Conservation (phyloP, 2,797 vertebrate species). For the Nothura maculosa region DNA sequence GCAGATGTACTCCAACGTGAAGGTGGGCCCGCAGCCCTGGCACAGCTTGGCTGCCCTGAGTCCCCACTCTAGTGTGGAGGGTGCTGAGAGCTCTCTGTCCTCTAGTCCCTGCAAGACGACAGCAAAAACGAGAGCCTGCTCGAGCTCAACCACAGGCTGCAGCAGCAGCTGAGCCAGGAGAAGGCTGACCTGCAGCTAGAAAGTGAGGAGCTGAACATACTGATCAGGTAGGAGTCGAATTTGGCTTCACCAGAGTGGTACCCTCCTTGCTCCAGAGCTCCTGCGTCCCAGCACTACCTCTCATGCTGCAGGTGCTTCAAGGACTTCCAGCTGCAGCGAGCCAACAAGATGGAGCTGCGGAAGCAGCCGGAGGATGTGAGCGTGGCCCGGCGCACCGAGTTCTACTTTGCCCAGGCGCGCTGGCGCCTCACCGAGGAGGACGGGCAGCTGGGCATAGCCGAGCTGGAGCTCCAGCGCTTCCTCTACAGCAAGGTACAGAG, state of each 20-base stretch:
- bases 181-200: slow-evolving; percentile 96
- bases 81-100: neutral
- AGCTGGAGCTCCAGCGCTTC: slow-evolving; percentile 96
- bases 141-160: slow-evolving; percentile 91
- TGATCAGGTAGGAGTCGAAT: slow-evolving; percentile 88
- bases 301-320: slow-evolving; percentile 91
- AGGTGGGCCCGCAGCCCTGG: slow-evolving; percentile 77
- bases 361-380: slow-evolving; percentile 96
- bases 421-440: slow-evolving; percentile 98
- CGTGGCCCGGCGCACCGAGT: slow-evolving; percentile 94
- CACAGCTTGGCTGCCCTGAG: neutral
- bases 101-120: slow-evolving; percentile 91
- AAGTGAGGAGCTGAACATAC: slow-evolving; percentile 98
- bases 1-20: slow-evolving; percentile 97
- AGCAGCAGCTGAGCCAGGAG: slow-evolving; percentile 96
- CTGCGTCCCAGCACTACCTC: neutral
- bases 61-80: neutral
- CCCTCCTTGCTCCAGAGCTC: neutral
- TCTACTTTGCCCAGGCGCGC: slow-evolving; percentile 97
- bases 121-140: slow-evolving; percentile 87
- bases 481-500: slow-evolving; percentile 95
- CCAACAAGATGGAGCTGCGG: slow-evolving; percentile 96
- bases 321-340: slow-evolving; percentile 96
- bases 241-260: rapidly evolving
- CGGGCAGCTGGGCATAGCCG: slow-evolving; percentile 96